A percentile compares a stretch with the other conserved stretches of the same genome.
Evolutionary conservation across 2,888 invertebrate genomes (phyloP).

Genomic region (Diaphora mendica): DNA sequence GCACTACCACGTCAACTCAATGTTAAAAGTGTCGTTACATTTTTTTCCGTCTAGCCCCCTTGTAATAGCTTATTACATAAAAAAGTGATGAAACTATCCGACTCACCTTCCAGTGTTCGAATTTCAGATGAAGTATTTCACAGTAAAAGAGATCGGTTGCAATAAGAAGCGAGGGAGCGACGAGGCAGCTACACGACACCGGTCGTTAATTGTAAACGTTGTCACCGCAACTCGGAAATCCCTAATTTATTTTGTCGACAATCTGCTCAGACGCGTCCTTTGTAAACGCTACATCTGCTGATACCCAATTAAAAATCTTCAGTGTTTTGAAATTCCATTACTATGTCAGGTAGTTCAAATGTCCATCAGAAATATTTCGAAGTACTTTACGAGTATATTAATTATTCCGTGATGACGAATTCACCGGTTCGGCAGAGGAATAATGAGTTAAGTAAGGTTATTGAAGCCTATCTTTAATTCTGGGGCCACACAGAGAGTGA

Average conservation of each 20-base stretch:
- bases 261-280: slow-evolving; percentile 38
- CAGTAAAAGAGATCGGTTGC: slow-evolving; percentile 7
- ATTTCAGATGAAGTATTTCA: slow-evolving; percentile 13
- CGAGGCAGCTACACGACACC: slow-evolving; percentile 26
- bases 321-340: slow-evolving; percentile 15
- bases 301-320: slow-evolving; percentile 42
- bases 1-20: too few relatives aligned
- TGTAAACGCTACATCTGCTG: slow-evolving; percentile 31
- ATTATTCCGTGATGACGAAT: too few relatives aligned
- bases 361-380: neutral
- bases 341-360: neutral
- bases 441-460: too few relatives aligned
- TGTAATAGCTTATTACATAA: too few relatives aligned
- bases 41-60: too few relatives aligned
- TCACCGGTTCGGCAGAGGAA: too few relatives aligned
- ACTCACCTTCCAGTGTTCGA: neutral
- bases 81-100: too few relatives aligned
- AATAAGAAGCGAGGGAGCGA: slow-evolving; percentile 1
- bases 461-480: too few relatives aligned
- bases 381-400: too few relatives aligned
- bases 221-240: slow-evolving; percentile 29
- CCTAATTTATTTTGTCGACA: slow-evolving; percentile 42
- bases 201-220: slow-evolving; percentile 33
- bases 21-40: too few relatives aligned
- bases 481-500: too few relatives aligned